Percentiles rank a stretch among this genome's conserved stretches.
Conservation (phyloP, 2,888 invertebrate species). For the Amblyteles armatorius region DNA sequence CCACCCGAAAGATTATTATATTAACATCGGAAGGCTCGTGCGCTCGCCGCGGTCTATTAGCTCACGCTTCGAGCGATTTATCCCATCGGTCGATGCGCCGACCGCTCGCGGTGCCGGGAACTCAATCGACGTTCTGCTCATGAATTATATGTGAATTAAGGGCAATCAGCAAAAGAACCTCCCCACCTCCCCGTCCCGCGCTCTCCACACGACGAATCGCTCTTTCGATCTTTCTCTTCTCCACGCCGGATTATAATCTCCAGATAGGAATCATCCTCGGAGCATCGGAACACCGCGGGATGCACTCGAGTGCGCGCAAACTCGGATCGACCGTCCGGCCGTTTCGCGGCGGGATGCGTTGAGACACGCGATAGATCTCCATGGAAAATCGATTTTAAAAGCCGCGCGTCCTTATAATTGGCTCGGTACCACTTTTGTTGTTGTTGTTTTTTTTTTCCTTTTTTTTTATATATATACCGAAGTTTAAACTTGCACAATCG, state of each 20-base stretch:
- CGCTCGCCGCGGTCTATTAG: constrained; percentile 54
- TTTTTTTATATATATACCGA: background rate
- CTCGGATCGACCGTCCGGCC: constrained; percentile 5
- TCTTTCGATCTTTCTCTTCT: constrained; percentile 29
- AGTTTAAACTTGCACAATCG: constrained; percentile 3
- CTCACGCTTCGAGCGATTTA: constrained; percentile 38
- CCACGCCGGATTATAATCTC: background rate
- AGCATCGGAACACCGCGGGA: constrained; percentile 45
- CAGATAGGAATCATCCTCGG: constrained; percentile 42
- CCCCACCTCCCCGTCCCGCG: background rate
- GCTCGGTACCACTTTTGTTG: constrained; percentile 40
- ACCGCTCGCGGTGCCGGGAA: constrained; percentile 24
- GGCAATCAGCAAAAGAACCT: constrained; percentile 73
- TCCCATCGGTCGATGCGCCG: constrained; percentile 62
- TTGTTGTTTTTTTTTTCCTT: background rate
- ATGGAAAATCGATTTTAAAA: constrained; percentile 57
- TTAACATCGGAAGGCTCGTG: constrained; percentile 71
- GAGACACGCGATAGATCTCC: constrained; percentile 54
- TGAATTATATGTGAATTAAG: constrained; percentile 79
- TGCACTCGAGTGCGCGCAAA: constrained; percentile 29
- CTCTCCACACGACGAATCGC: constrained; percentile 33
- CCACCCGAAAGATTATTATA: constrained; percentile 74
- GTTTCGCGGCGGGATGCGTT: constrained; percentile 39
- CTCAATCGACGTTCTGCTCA: constrained; percentile 55
- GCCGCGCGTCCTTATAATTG: constrained; percentile 43